Conservation (phyloP, 1,140 invertebrate species). For the Temnothorax curvispinosus region DNA sequence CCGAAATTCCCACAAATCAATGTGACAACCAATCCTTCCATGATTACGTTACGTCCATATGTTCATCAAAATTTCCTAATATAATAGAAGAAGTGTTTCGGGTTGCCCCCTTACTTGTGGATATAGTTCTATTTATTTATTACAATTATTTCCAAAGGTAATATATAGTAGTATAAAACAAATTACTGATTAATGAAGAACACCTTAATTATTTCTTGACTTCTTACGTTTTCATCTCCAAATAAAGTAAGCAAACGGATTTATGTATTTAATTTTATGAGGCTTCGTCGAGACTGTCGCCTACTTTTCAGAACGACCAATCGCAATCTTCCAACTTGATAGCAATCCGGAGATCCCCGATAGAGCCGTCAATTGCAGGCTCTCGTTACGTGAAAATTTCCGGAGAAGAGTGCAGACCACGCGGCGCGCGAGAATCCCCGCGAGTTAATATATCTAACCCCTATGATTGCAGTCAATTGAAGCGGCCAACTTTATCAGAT, state of each 20-base stretch:
- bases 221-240: not conserved
- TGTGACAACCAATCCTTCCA: constrained; percentile 39
- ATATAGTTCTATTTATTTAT: not conserved
- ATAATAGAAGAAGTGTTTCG: not conserved
- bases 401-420: not conserved
- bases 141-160: not conserved
- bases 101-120: not conserved
- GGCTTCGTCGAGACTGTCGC: not conserved
- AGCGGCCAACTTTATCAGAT: constrained; percentile 81
- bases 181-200: not conserved
- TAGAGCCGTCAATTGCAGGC: constrained; percentile 80
- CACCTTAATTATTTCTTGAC: not conserved
- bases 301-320: not conserved
- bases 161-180: not conserved
- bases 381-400: constrained; percentile 77
- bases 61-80: not conserved
- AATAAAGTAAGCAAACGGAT: not conserved
- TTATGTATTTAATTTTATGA: not conserved
- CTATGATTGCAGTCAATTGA: constrained; percentile 83
- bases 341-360: constrained; percentile 68
- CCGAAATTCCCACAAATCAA: constrained; percentile 43
- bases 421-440: constrained; percentile 55
- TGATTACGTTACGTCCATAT: constrained; percentile 22
- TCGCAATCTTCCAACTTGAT: not conserved
- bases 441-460: constrained; percentile 77